A percentile compares a stretch with the other conserved stretches of the same genome.
These are phyloP conservation scores for Zaprionus inermis DNA, from an alignment of 1,140 invertebrate genomes.

Conservation along the genomic window DNA sequence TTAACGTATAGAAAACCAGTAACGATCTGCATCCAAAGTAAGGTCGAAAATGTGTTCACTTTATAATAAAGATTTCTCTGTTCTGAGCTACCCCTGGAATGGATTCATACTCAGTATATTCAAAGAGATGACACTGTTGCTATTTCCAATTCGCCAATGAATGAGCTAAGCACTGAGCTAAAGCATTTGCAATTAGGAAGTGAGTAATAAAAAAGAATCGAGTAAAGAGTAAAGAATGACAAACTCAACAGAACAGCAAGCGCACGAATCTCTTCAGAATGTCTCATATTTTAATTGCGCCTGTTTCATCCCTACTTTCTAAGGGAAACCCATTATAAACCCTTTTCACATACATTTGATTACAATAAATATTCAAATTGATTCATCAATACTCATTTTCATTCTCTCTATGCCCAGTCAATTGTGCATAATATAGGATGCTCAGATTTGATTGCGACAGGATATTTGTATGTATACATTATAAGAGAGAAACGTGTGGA, in stretches of 20 bases:
- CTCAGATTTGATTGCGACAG: conserved; percentile 10
- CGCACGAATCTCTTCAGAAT: not conserved
- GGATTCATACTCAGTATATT: not conserved
- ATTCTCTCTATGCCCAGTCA: not conserved
- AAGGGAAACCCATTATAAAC: not conserved
- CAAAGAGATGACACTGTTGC: not conserved
- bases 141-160: not conserved
- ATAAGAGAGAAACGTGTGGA: not conserved
- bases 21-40: not conserved
- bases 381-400: not conserved
- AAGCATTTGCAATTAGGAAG: not conserved
- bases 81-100: not conserved
- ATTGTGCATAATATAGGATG: conserved; percentile 4
- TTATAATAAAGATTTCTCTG: not conserved
- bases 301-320: not conserved
- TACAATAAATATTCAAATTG: conserved; percentile 3
- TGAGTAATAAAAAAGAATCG: not conserved
- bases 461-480: conserved; percentile 8
- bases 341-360: not conserved
- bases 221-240: not conserved
- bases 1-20: not conserved
- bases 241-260: not conserved
- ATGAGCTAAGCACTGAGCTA: not conserved
- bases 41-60: not conserved
- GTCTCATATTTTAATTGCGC: not conserved